Conservation (phyloP, 1,140 invertebrate species). For the Camponotus pennsylvanicus region DNA sequence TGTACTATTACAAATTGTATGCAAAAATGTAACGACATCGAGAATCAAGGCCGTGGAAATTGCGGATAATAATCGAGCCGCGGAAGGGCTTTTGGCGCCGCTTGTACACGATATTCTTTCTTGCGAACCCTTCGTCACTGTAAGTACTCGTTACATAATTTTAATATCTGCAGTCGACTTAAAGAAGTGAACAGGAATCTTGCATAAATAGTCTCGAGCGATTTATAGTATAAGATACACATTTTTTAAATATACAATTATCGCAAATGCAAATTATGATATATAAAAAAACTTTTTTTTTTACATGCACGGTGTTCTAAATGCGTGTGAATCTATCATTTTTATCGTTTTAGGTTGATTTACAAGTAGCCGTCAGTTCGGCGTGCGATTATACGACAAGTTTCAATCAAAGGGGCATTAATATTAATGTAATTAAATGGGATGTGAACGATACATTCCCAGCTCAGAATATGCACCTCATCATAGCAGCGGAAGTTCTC, state of each 20-base stretch:
- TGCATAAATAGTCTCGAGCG: too few relatives aligned
- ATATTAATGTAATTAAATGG: conserved; percentile 84
- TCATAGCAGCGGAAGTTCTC: conserved; percentile 89
- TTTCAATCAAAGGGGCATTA: conserved; percentile 86
- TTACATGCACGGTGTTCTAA: too few relatives aligned
- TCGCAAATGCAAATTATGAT: background rate
- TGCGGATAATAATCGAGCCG: conserved; percentile 87
- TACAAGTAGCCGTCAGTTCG: conserved; percentile 78
- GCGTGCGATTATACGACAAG: conserved; percentile 80
- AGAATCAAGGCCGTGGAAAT: conserved; percentile 93
- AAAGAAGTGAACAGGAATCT: too few relatives aligned
- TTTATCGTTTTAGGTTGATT: conserved; percentile 78
- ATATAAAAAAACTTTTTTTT: too few relatives aligned
- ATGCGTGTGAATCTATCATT: too few relatives aligned
- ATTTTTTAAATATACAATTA: too few relatives aligned
- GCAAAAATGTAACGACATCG: conserved; percentile 91
- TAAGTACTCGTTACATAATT: conserved; percentile 82
- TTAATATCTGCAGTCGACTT: background rate
- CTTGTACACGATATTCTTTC: conserved; percentile 88
- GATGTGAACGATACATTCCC: conserved; percentile 86
- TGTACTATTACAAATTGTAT: conserved; percentile 90
- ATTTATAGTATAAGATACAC: too few relatives aligned
- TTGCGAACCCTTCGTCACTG: conserved; percentile 89
- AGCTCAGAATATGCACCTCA: conserved; percentile 86
- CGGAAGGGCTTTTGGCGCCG: conserved; percentile 89